These are phyloP conservation scores for Astropecten irregularis DNA, from an alignment of 53 echinoderm and acorn worm species.

Conservation along the genomic window DNA sequence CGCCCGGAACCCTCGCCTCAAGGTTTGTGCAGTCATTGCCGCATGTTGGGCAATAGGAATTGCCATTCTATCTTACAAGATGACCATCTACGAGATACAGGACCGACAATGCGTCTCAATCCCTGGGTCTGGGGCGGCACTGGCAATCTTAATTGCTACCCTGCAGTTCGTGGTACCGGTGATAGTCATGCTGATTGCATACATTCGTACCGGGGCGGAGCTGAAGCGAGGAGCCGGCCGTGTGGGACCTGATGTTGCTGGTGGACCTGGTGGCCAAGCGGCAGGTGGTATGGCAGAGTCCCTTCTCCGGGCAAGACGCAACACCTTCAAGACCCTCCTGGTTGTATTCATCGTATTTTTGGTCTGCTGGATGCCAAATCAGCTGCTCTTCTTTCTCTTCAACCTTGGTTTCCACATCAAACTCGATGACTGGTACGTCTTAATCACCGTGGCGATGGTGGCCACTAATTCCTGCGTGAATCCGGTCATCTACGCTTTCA, in stretches of 20 bases:
- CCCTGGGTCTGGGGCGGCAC: not conserved
- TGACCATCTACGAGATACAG: conserved; percentile 24
- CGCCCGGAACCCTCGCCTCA: conserved; percentile 37
- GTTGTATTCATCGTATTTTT: conserved; percentile 50
- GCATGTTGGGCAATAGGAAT: conserved; percentile 70
- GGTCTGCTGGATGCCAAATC: conserved; percentile 43
- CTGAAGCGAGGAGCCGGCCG: conserved; percentile 54
- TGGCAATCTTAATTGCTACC: too few species aligned
- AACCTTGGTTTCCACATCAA: conserved; percentile 24
- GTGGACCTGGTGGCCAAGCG: not conserved
- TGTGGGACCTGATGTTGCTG: not conserved
- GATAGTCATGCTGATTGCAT: conserved; percentile 27
- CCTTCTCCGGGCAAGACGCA: conserved; percentile 43
- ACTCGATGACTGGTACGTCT: not conserved
- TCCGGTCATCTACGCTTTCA: conserved; percentile 61
- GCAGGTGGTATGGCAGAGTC: conserved; percentile 17
- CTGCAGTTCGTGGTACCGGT: too few species aligned
- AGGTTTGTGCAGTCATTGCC: conserved; percentile 34
- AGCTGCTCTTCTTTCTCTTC: conserved; percentile 29
- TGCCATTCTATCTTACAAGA: conserved; percentile 43
- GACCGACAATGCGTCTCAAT: conserved; percentile 21
- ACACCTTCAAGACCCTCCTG: conserved; percentile 61
- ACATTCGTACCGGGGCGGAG: conserved; percentile 49
- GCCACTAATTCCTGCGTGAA: conserved; percentile 41
- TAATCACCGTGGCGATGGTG: conserved; percentile 12